A percentile compares a stretch with the other conserved stretches of the same genome.
Evolutionary conservation across 2,113 vertebrate species (phyloP).

Genomic region (Paramormyrops kingsleyae): DNA sequence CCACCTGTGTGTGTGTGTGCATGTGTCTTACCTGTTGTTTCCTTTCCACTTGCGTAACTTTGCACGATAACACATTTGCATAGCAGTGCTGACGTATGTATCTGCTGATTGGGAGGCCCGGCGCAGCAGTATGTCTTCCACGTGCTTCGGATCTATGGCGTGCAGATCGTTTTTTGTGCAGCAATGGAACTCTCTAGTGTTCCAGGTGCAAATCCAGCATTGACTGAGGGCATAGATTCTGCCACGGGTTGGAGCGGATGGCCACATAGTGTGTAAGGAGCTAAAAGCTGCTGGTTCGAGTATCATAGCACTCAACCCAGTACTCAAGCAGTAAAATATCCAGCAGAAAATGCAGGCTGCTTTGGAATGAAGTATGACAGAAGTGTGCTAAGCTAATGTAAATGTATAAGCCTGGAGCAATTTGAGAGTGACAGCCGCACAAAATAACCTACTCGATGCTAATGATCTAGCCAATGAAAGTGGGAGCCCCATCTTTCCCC

Average conservation of each 20-base stretch:
- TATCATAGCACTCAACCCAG: background rate
- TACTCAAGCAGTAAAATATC: background rate
- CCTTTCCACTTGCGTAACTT: background rate
- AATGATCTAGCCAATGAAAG: background rate
- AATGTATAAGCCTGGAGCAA: background rate
- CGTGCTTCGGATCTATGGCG: background rate
- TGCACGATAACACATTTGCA: background rate
- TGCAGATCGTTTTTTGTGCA: background rate
- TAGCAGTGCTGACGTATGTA: background rate
- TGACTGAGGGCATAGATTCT: background rate
- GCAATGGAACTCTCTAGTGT: background rate
- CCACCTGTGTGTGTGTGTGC: background rate
- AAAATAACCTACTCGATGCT: background rate
- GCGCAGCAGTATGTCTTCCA: background rate
- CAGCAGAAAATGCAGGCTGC: background rate
- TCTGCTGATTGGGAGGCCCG: background rate
- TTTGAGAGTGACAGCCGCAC: background rate
- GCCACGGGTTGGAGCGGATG: background rate
- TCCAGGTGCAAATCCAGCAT: background rate
- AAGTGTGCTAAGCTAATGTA: background rate
- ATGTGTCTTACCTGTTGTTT: background rate
- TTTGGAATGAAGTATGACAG: background rate
- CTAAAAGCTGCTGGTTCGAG: background rate
- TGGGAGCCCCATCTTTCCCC: background rate
- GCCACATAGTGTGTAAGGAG: background rate